Base-by-base conservation (phyloP, 2,797 vertebrate genomes). In the Trichosurus vulpecula region DNA sequence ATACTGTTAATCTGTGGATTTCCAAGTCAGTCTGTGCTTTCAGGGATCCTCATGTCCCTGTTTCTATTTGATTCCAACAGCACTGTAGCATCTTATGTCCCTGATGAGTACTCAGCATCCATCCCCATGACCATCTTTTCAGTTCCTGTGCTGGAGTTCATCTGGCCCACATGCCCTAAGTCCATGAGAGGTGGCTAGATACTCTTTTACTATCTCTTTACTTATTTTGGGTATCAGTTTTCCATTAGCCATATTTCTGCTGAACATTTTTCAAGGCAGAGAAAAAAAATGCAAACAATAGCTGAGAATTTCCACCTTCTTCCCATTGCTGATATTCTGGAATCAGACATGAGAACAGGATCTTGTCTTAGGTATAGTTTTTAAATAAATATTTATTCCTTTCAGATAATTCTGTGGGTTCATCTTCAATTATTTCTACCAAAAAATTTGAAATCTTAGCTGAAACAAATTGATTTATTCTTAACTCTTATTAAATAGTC, bases 391-490 rank as follows among this genome's bases (percentile, higher is more conserved):
- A 41, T 81, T 47, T 81, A 25, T 47, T 11, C 9, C 22, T 47
- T 81, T 81, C 41, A 47, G 8, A 47, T 47, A 81, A 81, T 47
- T 81, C 41, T 47, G 22, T 3, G 8, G 22, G 12, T 81, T 9
- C 22, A 47, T 81, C 8, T 81, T 81, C n/a, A 81, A 66, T 6
- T 66, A n/a, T n/a, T n/a, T 57, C n/a, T n/a, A n/a, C n/a, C n/a
- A n/a, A 47, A 47, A 25, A 11, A 81, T 10, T 47, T 10, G 52
- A 95, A 96, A 92, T 87, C 6, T 0, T 97, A 91, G 22, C 55
- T 93, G 92, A 95, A 95, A 90, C 41, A 94, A 27, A 92, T 54
- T 8, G 8, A 56, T 96, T 92, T 93, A 10, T 95, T 31, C 61
- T 95, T 81, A 66, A 2, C 5, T 92, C 92, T 58, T 92, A 94